A percentile compares a stretch with the other conserved stretches of the same genome.
Conservation (phyloP, 2,888 invertebrate species). For the Apodemia mormo region DNA sequence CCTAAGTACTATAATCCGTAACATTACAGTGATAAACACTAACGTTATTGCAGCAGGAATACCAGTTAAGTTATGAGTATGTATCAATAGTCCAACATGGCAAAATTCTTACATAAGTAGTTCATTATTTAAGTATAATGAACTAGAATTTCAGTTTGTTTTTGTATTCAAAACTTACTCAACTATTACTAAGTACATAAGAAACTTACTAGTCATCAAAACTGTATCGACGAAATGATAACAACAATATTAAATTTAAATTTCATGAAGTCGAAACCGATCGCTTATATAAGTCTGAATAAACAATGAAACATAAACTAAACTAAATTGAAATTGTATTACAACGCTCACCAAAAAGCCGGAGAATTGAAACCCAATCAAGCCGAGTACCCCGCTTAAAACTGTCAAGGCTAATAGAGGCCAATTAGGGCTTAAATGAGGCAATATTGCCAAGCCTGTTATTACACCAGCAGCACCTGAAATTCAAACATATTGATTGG, state of each 20-base stretch:
- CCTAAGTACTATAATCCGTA: too few species aligned
- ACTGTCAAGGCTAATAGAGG: constrained; percentile 42
- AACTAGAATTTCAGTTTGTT: too few species aligned
- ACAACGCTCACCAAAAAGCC: constrained; percentile 59
- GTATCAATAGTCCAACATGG: too few species aligned
- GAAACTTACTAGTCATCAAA: not conserved
- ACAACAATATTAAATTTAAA: not conserved
- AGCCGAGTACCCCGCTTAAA: constrained; percentile 47
- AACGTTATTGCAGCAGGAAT: too few species aligned
- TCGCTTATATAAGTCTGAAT: not conserved
- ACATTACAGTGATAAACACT: too few species aligned
- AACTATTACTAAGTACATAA: too few species aligned
- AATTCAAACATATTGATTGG: constrained; percentile 27
- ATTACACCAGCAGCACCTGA: constrained; percentile 58
- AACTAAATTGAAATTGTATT: constrained; percentile 15
- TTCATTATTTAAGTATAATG: too few species aligned
- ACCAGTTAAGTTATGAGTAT: too few species aligned
- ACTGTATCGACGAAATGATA: not conserved
- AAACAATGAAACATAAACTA: constrained; percentile 9
- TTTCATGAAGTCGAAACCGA: not conserved
- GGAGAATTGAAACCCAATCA: constrained; percentile 60
- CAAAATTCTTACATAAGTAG: too few species aligned
- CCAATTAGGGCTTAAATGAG: constrained; percentile 49
- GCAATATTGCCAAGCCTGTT: constrained; percentile 51
- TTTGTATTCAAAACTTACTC: too few species aligned